Percentiles rank a stretch among this genome's conserved stretches.
Evolutionary conservation across 2,113 vertebrate genomes (phyloP).

Genomic region (Sakesphorus luctuosus): DNA sequence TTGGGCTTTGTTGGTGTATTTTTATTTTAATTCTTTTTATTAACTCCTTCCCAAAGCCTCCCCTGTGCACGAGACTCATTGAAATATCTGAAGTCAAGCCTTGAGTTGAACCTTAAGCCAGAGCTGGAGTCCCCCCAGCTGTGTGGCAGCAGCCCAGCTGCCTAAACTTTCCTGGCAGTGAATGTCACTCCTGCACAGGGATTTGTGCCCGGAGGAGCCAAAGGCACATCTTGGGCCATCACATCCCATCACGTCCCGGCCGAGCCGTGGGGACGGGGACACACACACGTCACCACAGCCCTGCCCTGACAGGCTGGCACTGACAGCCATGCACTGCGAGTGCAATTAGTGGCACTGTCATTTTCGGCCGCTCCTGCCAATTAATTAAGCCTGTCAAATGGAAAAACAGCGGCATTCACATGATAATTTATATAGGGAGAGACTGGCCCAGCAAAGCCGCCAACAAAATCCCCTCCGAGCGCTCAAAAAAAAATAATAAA

Average conservation of each 20-base stretch:
- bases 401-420: slow-evolving; percentile 80
- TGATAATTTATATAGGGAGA: slow-evolving; percentile 86
- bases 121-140: slow-evolving; percentile 20
- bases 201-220: slow-evolving; percentile 7
- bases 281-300: slow-evolving; percentile 37
- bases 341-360: slow-evolving; percentile 90
- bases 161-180: slow-evolving; percentile 67
- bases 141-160: slow-evolving; percentile 49
- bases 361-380: slow-evolving; percentile 84
- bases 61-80: neutral
- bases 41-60: neutral
- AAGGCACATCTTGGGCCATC: slow-evolving; percentile 50
- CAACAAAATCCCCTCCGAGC: slow-evolving; percentile 71
- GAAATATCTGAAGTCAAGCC: slow-evolving; percentile 25
- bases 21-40: neutral
- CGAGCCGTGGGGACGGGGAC: slow-evolving; percentile 9
- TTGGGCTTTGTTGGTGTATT: neutral
- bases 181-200: slow-evolving; percentile 58
- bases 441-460: slow-evolving; percentile 69
- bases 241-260: slow-evolving; percentile 39
- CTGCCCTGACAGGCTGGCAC: slow-evolving; percentile 68
- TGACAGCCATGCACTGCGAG: slow-evolving; percentile 86
- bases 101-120: neutral
- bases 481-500: neutral
- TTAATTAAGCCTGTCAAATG: slow-evolving; percentile 90